Percentiles rank a stretch among this genome's conserved stretches.
Conservation (phyloP, 2,113 vertebrate species). For the Fregata magnificens region DNA sequence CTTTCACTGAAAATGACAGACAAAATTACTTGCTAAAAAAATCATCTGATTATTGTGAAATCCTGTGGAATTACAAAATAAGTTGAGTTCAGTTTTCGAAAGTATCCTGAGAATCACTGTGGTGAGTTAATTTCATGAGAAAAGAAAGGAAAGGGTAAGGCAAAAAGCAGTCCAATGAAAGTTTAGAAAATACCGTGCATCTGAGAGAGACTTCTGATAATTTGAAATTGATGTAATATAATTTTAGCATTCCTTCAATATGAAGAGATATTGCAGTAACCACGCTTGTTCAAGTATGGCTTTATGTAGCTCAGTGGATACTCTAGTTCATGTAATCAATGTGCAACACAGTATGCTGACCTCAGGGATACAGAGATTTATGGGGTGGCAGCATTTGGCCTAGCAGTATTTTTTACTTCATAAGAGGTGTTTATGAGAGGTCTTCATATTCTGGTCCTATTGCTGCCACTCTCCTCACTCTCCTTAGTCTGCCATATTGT, state of each 20-base stretch:
- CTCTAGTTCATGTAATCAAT: not conserved
- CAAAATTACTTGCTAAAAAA: not conserved
- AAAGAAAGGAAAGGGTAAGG: not conserved
- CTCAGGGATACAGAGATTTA: not conserved
- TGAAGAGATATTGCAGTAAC: not conserved
- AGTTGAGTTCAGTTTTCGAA: not conserved
- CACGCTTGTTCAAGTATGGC: not conserved
- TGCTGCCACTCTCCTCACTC: not conserved
- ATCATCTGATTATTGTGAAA: not conserved
- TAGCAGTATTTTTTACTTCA: not conserved
- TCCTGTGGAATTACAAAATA: not conserved
- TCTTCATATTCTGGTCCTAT: not conserved
- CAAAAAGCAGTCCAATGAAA: not conserved
- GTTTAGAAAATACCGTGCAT: not conserved
- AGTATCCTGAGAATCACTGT: not conserved
- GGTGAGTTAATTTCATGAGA: not conserved
- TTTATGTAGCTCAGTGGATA: not conserved
- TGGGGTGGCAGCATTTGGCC: not conserved
- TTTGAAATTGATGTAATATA: not conserved
- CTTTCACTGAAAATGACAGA: constrained; percentile 3
- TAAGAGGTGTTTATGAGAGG: not conserved
- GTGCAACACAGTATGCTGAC: not conserved
- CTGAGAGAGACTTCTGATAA: not conserved
- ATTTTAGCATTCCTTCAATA: not conserved
- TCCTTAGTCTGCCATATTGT: not conserved